Evolutionary conservation across 2,888 invertebrate genomes (phyloP).

Genomic region (Harpalus rufipes): DNA sequence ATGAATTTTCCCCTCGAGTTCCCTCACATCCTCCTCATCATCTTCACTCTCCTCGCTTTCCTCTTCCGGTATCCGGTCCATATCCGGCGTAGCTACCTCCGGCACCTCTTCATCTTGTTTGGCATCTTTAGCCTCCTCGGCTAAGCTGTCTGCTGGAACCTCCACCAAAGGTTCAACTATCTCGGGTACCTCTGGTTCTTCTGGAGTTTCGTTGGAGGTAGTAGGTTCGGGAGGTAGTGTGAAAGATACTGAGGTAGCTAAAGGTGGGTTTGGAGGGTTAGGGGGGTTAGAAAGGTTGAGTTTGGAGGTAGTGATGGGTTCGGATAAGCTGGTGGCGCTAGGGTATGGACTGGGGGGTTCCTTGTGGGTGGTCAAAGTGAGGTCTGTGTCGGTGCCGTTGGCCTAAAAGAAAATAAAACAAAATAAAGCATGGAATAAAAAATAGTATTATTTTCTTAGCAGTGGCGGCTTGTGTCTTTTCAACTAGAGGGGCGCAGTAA

Average conservation of each 20-base stretch:
- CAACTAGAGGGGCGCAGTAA: no score
- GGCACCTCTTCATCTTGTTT: not conserved
- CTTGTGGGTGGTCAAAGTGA: conserved; percentile 1
- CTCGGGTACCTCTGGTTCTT: not conserved
- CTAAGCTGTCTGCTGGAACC: not conserved
- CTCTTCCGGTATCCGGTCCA: conserved; percentile 78
- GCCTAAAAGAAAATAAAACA: conserved; percentile 26
- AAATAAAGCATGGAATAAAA: not conserved
- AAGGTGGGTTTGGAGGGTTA: conserved; percentile 67
- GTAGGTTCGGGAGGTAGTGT: conserved; percentile 7
- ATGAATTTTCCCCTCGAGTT: conserved; percentile 89
- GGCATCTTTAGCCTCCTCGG: not conserved
- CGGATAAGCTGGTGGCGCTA: conserved; percentile 43
- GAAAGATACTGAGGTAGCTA: not conserved
- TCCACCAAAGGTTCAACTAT: not conserved
- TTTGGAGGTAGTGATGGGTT: conserved; percentile 62
- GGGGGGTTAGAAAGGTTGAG: conserved; percentile 57
- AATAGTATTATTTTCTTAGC: no score
- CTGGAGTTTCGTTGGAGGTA: not conserved
- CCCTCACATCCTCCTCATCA: conserved; percentile 86
- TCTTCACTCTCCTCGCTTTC: conserved; percentile 81
- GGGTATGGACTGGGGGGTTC: conserved; percentile 54
- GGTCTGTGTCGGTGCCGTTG: conserved; percentile 44
- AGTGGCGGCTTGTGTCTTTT: no score
- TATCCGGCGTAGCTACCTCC: conserved; percentile 54